A percentile compares a stretch with the other conserved stretches of the same genome.
These are phyloP conservation scores for Eulimnadia texana DNA, from an alignment of 1,140 invertebrate species.

Conservation along the genomic window DNA sequence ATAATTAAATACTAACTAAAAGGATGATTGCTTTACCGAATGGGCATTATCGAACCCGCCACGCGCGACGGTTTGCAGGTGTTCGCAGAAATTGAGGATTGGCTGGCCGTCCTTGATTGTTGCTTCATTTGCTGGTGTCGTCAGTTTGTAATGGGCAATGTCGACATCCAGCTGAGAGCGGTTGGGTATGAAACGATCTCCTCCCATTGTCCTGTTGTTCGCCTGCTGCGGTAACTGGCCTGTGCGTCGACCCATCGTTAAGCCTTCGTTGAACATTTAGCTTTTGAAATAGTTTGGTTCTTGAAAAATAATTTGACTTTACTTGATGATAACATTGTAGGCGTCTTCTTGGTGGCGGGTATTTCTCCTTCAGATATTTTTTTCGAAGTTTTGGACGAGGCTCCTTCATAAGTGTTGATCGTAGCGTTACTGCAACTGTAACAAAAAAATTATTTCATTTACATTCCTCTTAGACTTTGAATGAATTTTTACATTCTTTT, in stretches of 20 bases:
- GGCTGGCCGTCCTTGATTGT: conserved; percentile 25
- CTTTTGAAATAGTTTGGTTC: neutral
- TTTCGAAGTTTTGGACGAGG: neutral
- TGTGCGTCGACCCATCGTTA: neutral
- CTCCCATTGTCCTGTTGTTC: conserved; percentile 22
- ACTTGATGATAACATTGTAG: neutral
- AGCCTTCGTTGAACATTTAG: neutral
- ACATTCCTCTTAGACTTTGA: neutral
- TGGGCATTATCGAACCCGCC: conserved; percentile 15
- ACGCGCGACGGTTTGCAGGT: conserved; percentile 20
- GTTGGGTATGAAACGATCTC: conserved; percentile 81
- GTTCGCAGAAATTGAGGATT: conserved; percentile 29
- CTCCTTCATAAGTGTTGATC: neutral
- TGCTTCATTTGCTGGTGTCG: conserved; percentile 4
- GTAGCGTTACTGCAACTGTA: neutral
- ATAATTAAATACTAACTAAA: conserved; percentile 8
- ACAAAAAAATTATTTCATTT: neutral
- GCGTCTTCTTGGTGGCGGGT: neutral
- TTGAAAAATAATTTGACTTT: neutral
- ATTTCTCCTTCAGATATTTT: neutral
- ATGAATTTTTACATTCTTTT: too few relatives aligned
- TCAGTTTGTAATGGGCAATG: conserved; percentile 52
- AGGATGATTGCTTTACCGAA: neutral
- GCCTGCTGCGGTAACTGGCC: neutral
- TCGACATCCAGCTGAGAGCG: conserved; percentile 79